Base-by-base conservation (phyloP, 2,797 vertebrate species). In the Austrolebias charrua region DNA sequence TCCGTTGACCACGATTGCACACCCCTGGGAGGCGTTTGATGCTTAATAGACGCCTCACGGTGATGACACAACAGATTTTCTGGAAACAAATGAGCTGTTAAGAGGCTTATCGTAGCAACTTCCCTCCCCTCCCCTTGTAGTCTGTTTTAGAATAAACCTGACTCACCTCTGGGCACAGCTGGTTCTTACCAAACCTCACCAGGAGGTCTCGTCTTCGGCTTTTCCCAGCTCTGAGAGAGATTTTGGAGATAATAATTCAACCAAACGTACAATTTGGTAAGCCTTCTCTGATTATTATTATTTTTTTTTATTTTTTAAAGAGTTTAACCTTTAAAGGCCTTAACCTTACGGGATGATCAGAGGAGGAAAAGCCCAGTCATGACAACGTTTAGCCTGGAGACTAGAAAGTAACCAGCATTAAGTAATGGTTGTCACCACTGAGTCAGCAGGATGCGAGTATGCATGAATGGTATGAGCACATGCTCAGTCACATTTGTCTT, bases 151-250 rank as follows among this genome's bases (percentile, higher is more conserved):
- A 75, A 71, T 75, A 77, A 76, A 89, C 86, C 79, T 89, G 84
- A 88, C 75, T 89, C 85, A 90, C 80, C 63, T 77, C 77, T 73
- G 78, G 84, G 80, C 73, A 82, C 86, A 90, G 88, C 88, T 88
- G 88, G 77, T 73, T 71, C 69, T 82, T 66, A 75, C 71, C 74
- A 75, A 70, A 84, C 55, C 71, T 66, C 63, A 77, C 80, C 74
- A 69, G 61, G 52, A 57, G 56, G 8, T 55, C 53, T 8, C 1
- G 7, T 55, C 53, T 8, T 1, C 56, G 13, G 16, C 57, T 43
- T 51, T 35, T 60, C 38, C 13, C 29, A 3, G 18, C 48, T 63
- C 18, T 24, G n/a, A 38, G 42, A 0, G 2, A 73, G 52, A 14
- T 60, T 62, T 55, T 51, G 57, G 57, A 63, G 7, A 48, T 47